Evolutionary conservation across 2,797 vertebrate genomes (phyloP), one percentile per base, ranked within the genome.

Genomic region (Nannoperca obscura): DNA sequence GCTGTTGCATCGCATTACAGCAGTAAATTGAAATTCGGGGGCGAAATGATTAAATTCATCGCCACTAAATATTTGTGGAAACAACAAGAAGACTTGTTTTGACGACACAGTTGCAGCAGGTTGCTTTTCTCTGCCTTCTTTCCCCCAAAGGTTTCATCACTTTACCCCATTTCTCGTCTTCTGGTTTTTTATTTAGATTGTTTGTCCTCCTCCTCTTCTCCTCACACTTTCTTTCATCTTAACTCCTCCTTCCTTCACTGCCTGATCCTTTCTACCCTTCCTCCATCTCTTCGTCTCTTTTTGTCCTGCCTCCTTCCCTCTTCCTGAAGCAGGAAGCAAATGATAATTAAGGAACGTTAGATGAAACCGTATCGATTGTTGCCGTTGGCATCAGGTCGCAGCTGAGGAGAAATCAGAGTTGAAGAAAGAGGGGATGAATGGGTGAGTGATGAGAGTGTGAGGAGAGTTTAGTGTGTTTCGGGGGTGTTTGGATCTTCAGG

Each of bases 31-130:
- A 84, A 87, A 88, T 81, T 90, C 53, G n/a, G 22, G 82, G 76
- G 76, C 30, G 50, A 82, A 86, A 88, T 89, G 78, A 92, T 91
- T 88, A 85, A 85, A 88, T 84, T 87, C 81, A 81, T 83, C 62
- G 69, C 74, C 63, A 32, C 76, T 58, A 71, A 81, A 77, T 77
- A 68, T 89, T 83, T 90, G 75, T 77, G 82, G 32, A 69, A 85
- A 88, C 86, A 86, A 88, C 69, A 88, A 66, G 80, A 81, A 74
- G 71, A 71, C 76, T 82, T 83, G 87, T 89, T 91, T 76, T 81
- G 67, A 77, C 65, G 88, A 83, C 84, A 90, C 77, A 78, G 86
- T 85, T 89, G 80, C 82, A 82, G 85, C 78, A 80, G 74, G 82
- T 85, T 90, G 82, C 77, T 79, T 75, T 69, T 53, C 71, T 71